A percentile compares a stretch with the other conserved stretches of the same genome.
These are phyloP conservation scores for Hyppa rectilinea DNA, from an alignment of 2,888 invertebrate genomes.

Conservation along the genomic window DNA sequence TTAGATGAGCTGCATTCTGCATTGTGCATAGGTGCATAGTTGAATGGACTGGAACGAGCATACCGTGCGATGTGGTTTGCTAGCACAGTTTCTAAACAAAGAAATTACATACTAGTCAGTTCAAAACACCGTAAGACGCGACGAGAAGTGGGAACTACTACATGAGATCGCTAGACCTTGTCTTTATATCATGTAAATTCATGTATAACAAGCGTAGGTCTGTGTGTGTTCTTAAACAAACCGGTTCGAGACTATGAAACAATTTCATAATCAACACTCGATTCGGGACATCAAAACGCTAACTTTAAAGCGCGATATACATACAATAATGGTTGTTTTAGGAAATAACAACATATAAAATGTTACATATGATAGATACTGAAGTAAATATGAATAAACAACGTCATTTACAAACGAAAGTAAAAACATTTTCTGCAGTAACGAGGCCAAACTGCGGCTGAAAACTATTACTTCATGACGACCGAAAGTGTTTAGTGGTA, in stretches of 20 bases:
- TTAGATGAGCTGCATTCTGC: neutral
- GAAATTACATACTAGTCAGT: constrained; percentile 26
- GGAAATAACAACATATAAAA: neutral
- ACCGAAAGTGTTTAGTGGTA: constrained; percentile 54
- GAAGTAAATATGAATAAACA: constrained; percentile 15
- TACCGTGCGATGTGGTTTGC: neutral
- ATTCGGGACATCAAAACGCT: constrained; percentile 32
- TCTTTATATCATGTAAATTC: constrained; percentile 31
- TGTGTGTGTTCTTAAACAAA: constrained; percentile 20
- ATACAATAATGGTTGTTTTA: neutral
- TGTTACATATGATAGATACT: neutral
- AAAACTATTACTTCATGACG: constrained; percentile 42
- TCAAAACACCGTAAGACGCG: constrained; percentile 50
- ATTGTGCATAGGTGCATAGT: neutral
- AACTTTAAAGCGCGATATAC: neutral
- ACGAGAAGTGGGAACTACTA: constrained; percentile 36
- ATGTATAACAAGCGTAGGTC: constrained; percentile 10
- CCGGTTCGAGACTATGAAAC: constrained; percentile 33
- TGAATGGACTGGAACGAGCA: neutral
- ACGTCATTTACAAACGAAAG: constrained; percentile 16
- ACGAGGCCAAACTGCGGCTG: constrained; percentile 22
- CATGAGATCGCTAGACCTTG: constrained; percentile 43
- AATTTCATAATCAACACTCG: constrained; percentile 39
- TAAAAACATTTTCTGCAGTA: constrained; percentile 18
- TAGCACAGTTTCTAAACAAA: constrained; percentile 35